Evolutionary conservation across 92 coral and sea anemone genomes (phyloP).

Genomic region (Pocillopora meandrina): DNA sequence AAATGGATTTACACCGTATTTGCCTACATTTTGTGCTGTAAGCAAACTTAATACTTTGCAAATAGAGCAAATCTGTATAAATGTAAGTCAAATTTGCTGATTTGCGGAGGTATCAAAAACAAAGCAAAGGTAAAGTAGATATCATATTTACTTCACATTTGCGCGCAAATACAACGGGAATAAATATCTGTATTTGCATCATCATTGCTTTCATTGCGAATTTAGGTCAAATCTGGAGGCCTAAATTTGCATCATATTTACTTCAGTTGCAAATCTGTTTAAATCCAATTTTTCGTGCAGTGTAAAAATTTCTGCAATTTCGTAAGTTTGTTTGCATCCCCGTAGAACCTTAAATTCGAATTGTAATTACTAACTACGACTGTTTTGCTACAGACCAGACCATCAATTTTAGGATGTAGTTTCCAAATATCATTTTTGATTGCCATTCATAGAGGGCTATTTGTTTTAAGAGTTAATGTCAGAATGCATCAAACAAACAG

Average conservation of each 20-base stretch:
- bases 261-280: not conserved
- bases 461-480: no score
- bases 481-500: no score
- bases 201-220: not conserved
- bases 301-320: not conserved
- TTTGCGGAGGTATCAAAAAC: conserved; percentile 16
- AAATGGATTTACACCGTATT: not conserved
- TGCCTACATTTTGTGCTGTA: not conserved
- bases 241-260: conserved; percentile 20
- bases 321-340: no score
- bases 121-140: not conserved
- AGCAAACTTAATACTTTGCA: conserved; percentile 1
- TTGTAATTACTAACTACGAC: no score
- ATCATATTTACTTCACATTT: conserved; percentile 7
- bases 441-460: no score
- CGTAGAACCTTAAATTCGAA: no score
- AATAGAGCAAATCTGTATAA: not conserved
- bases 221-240: conserved; percentile 7
- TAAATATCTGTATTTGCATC: not conserved
- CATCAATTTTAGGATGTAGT: no score
- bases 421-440: no score
- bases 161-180: not conserved
- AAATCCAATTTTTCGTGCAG: not conserved
- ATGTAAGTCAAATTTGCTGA: not conserved
- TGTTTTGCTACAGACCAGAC: no score